These are phyloP conservation scores for Elaphurus davidianus DNA, from an alignment of 2,113 vertebrate genomes.

Conservation along the genomic window DNA sequence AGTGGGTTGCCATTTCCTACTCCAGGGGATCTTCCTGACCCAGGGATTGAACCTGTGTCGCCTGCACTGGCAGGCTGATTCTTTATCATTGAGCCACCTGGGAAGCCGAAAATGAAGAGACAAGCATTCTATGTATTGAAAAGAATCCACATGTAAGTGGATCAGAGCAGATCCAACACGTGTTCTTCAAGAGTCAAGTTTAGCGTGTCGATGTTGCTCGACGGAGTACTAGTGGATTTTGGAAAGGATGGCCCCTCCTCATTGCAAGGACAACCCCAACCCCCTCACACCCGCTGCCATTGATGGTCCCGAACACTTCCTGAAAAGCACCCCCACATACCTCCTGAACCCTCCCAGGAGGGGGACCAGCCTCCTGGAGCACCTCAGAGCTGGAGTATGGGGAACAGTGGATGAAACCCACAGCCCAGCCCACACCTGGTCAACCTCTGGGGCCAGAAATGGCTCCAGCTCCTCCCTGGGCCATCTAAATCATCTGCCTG, in stretches of 20 bases:
- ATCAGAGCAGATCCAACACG: neutral
- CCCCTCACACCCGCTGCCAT: neutral
- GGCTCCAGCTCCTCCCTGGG: neutral
- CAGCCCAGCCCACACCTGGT: neutral
- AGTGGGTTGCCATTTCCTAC: neutral
- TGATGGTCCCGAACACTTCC: neutral
- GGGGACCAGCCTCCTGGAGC: neutral
- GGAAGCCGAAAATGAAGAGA: neutral
- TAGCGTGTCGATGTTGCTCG: neutral
- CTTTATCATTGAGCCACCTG: neutral
- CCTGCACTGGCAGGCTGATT: neutral
- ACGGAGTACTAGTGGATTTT: neutral
- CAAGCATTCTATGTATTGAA: neutral
- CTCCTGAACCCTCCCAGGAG: neutral
- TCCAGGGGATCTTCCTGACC: neutral
- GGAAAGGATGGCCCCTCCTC: neutral
- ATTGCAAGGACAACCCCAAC: neutral
- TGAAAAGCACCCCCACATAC: neutral
- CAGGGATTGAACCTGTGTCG: neutral
- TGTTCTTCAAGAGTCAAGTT: neutral
- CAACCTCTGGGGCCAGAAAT: neutral
- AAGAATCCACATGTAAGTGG: neutral
- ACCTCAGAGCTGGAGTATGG: neutral
- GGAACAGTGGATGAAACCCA: rapidly evolving
- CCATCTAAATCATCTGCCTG: neutral